Percentiles rank a stretch among this genome's conserved stretches.
Conservation (phyloP, 2,888 invertebrate genomes). For the Formica aserva region DNA sequence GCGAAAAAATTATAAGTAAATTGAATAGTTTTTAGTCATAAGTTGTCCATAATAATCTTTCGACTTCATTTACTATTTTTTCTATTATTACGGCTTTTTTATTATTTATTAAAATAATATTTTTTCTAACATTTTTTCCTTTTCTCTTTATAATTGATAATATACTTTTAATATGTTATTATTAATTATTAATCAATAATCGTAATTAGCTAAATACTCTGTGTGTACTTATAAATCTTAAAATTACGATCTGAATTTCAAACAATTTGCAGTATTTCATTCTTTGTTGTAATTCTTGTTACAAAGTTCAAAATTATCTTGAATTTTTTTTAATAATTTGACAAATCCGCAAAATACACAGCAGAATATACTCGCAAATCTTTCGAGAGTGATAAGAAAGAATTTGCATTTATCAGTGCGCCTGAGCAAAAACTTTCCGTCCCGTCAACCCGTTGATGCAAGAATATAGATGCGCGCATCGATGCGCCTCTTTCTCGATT, state of each 20-base stretch:
- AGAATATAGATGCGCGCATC: constrained; percentile 10
- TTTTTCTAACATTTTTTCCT: not conserved
- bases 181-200: not conserved
- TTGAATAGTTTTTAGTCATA: not conserved
- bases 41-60: not conserved
- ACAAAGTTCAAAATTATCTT: not conserved
- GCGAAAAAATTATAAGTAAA: not conserved
- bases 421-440: not conserved
- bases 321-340: not conserved
- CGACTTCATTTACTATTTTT: not conserved
- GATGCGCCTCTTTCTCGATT: constrained; percentile 44
- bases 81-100: not conserved
- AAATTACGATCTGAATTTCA: not conserved
- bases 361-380: not conserved
- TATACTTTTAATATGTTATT: not conserved
- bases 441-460: not conserved
- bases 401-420: constrained; percentile 4
- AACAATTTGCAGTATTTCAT: not conserved
- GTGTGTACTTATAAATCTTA: not conserved
- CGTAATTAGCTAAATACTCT: not conserved
- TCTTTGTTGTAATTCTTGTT: not conserved
- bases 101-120: not conserved
- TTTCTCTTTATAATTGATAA: not conserved
- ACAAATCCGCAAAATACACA: not conserved
- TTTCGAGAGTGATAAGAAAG: not conserved